Percentiles rank a stretch among this genome's conserved stretches.
phyloP scores from a whole-genome alignment of 1,140 invertebrate species.

The Leucophenga varia region DNA sequence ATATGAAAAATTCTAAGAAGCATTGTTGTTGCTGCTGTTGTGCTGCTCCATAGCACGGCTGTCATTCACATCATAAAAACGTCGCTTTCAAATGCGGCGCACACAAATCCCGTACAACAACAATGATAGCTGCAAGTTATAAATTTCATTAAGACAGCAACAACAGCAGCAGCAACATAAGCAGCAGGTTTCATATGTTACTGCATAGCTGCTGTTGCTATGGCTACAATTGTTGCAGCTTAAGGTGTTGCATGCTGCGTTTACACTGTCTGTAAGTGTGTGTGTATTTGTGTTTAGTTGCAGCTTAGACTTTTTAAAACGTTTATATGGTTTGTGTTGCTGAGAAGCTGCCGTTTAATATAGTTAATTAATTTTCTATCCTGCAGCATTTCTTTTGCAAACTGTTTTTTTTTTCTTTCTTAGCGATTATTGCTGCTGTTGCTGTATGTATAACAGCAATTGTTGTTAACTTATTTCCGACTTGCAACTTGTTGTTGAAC shows the following conservation, averaged over 20 bases:
- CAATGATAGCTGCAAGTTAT: background rate
- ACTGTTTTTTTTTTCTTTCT: background rate
- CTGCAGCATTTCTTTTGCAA: background rate
- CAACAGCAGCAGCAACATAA: background rate
- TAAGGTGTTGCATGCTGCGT: background rate
- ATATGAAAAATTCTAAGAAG: conserved; percentile 2
- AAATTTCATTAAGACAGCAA: background rate
- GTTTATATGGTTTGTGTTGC: too few relatives aligned
- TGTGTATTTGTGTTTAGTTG: background rate
- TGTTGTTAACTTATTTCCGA: conserved; percentile 6
- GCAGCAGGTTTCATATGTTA: too few relatives aligned
- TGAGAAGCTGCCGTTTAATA: conserved; percentile 3
- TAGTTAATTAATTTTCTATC: conserved; percentile 6
- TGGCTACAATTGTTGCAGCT: conserved; percentile 3
- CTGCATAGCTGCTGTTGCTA: too few relatives aligned
- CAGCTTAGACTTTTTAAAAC: background rate
- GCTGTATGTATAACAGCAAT: background rate
- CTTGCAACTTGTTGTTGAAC: too few relatives aligned
- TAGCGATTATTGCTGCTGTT: background rate
- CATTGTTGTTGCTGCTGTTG: background rate
- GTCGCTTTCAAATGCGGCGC: background rate
- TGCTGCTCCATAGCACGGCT: background rate
- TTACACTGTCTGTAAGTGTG: background rate
- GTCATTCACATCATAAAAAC: conserved; percentile 8
- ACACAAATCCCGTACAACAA: background rate